A percentile compares a stretch with the other conserved stretches of the same genome.
Conservation (phyloP, 2,113 vertebrate species). For the Mixornis gularis region DNA sequence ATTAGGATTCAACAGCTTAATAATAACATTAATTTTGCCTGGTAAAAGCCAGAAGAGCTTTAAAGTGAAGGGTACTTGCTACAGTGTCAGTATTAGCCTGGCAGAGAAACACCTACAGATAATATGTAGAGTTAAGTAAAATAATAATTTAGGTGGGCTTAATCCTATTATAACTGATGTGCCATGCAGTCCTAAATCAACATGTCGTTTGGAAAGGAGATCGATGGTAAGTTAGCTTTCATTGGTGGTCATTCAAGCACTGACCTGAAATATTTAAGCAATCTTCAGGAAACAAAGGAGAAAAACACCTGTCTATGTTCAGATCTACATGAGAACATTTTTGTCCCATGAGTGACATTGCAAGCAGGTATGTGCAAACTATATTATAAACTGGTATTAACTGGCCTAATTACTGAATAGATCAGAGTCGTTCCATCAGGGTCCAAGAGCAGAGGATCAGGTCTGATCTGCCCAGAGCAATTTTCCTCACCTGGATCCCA, state of each 20-base stretch:
- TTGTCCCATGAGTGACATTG: not conserved
- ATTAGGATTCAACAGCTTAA: conserved; percentile 57
- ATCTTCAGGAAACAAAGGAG: not conserved
- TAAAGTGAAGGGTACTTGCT: conserved; percentile 48
- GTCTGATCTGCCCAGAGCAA: rapidly evolving
- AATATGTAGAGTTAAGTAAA: conserved; percentile 57
- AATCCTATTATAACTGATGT: conserved; percentile 49
- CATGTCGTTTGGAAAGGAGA: conserved; percentile 19
- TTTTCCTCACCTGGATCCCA: not conserved
- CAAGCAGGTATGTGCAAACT: not conserved
- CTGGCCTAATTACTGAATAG: not conserved
- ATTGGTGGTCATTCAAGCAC: not conserved
- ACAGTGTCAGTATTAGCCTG: conserved; percentile 8
- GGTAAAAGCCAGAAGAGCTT: conserved; percentile 53
- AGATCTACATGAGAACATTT: not conserved
- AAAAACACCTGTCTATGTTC: not conserved
- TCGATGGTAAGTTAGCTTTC: conserved; percentile 1
- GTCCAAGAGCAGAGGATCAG: not conserved
- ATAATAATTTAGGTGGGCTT: conserved; percentile 52
- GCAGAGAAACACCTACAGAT: conserved; percentile 46
- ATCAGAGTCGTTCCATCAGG: not conserved
- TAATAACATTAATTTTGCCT: conserved; percentile 62
- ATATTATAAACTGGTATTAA: not conserved
- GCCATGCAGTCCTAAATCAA: conserved; percentile 33
- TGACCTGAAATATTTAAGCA: conserved; percentile 11